These are phyloP conservation scores for Sitta europaea DNA, from an alignment of 2,113 vertebrate species.

Conservation along the genomic window DNA sequence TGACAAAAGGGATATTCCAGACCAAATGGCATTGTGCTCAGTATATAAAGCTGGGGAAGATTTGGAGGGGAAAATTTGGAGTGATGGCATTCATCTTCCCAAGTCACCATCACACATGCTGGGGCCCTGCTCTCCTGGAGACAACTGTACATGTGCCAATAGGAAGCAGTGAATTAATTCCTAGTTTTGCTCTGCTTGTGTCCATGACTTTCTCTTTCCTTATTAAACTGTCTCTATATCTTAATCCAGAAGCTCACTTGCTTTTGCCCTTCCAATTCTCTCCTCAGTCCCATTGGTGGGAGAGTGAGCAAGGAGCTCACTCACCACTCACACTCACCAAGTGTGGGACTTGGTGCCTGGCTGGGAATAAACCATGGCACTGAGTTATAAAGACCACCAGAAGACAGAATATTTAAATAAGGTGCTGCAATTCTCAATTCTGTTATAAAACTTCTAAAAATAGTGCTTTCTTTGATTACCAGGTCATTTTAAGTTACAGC, in stretches of 20 bases:
- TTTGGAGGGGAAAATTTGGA: not conserved
- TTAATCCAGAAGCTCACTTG: not conserved
- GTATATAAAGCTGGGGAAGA: not conserved
- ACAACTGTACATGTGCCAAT: not conserved
- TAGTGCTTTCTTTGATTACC: not conserved
- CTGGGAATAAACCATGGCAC: not conserved
- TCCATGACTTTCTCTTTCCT: not conserved
- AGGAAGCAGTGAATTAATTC: not conserved
- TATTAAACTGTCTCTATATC: not conserved
- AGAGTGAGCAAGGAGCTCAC: not conserved
- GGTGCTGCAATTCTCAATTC: not conserved
- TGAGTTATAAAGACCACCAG: not conserved
- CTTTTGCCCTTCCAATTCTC: not conserved
- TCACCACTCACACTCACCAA: too few species aligned
- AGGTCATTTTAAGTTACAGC: not conserved
- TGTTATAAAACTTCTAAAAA: not conserved
- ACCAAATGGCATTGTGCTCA: not conserved
- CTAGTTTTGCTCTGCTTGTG: not conserved
- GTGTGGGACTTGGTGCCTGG: not conserved
- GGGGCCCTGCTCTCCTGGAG: not conserved
- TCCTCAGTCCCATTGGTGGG: not conserved
- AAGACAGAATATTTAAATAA: not conserved
- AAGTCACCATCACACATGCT: rapidly evolving
- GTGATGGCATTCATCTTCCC: not conserved
- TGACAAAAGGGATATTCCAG: not conserved